A percentile compares a stretch with the other conserved stretches of the same genome.
Evolutionary conservation across 2,888 invertebrate genomes (phyloP).

Genomic region (Drosophila diplacantha): DNA sequence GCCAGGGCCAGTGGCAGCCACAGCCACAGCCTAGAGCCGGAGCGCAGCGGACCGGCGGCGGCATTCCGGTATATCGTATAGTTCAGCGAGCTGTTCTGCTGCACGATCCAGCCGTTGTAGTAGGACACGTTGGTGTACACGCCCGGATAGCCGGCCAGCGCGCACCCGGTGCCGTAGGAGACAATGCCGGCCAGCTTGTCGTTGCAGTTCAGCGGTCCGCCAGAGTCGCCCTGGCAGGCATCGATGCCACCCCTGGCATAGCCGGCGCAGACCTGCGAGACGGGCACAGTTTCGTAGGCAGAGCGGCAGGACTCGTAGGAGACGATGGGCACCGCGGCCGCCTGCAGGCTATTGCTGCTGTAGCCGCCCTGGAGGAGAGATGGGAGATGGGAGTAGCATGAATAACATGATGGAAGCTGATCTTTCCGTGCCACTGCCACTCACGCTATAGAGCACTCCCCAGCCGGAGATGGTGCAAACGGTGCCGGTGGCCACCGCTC

Average conservation of each 20-base stretch:
- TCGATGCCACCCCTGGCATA: conserved; percentile 61
- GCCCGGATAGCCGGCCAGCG: conserved; percentile 56
- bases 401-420: background rate
- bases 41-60: background rate
- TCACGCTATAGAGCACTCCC: conserved; percentile 46
- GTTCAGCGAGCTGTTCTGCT: conserved; percentile 49
- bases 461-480: conserved; percentile 69
- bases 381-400: no score
- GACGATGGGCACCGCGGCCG: conserved; percentile 55
- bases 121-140: conserved; percentile 70
- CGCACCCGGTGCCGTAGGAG: conserved; percentile 70
- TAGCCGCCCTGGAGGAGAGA: conserved; percentile 14
- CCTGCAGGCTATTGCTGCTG: conserved; percentile 33
- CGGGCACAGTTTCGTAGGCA: conserved; percentile 47
- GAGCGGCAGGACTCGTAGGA: conserved; percentile 37
- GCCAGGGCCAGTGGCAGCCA: conserved; percentile 13
- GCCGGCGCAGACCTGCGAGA: conserved; percentile 68
- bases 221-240: conserved; percentile 74
- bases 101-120: conserved; percentile 58
- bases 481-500: conserved; percentile 8
- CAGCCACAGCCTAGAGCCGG: background rate
- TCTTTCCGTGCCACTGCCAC: background rate
- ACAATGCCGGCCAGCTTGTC: conserved; percentile 61
- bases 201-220: conserved; percentile 68
- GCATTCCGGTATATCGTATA: conserved; percentile 41